These are phyloP conservation scores for Agrilus planipennis DNA, from an alignment of 1,140 invertebrate species.

Conservation along the genomic window DNA sequence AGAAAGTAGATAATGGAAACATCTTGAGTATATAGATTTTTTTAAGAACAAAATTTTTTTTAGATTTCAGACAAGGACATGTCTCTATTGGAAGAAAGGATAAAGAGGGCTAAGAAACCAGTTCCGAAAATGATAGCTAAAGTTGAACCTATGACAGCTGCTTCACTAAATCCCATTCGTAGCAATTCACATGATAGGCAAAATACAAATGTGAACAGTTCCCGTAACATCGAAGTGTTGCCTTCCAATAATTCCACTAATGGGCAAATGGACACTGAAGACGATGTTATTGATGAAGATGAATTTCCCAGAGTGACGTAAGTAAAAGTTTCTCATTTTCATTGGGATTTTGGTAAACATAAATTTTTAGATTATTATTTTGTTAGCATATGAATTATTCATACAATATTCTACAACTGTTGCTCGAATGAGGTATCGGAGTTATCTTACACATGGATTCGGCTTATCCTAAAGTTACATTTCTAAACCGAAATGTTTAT, in stretches of 20 bases:
- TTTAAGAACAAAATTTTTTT: constrained; percentile 8
- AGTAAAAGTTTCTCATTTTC: not conserved
- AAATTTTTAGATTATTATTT: too few relatives aligned
- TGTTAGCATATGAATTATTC: too few relatives aligned
- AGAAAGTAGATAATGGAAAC: not conserved
- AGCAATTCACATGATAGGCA: too few relatives aligned
- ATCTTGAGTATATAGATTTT: not conserved
- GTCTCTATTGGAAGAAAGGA: constrained; percentile 86
- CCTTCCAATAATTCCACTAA: constrained; percentile 24
- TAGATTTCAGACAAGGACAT: constrained; percentile 90
- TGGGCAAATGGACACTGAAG: constrained; percentile 30
- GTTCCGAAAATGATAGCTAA: constrained; percentile 6
- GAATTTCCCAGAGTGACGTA: constrained; percentile 7
- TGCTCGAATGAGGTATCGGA: too few relatives aligned
- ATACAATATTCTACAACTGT: too few relatives aligned
- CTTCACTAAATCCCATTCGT: too few relatives aligned
- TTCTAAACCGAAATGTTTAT: too few relatives aligned
- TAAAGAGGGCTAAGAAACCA: constrained; percentile 67
- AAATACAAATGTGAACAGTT: constrained; percentile 9
- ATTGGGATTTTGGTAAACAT: too few relatives aligned
- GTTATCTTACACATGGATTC: too few relatives aligned
- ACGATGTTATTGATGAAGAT: constrained; percentile 21
- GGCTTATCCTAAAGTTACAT: too few relatives aligned
- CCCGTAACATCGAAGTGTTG: constrained; percentile 34
- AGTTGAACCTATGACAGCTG: constrained; percentile 26